Evolutionary conservation across 2,888 invertebrate genomes (phyloP), one percentile per base, ranked within the genome.

Genomic region (Chalcis sispes): DNA sequence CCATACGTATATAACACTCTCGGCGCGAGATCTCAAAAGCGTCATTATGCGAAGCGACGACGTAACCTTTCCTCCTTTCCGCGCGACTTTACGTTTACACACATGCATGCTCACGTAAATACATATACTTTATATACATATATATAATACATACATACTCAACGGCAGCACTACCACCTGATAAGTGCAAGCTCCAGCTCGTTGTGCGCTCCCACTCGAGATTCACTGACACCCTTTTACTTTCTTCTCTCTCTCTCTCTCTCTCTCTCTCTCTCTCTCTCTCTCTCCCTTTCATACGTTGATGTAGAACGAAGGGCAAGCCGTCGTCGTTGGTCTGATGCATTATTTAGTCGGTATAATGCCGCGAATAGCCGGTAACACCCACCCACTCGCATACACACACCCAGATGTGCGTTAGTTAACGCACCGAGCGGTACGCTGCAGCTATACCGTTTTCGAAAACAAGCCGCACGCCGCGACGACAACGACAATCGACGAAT

Each of bases 261-360:
- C 58, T 40, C 59, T 58, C 50, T 46, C 58, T 40, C 54, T 18
- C 13, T 15, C 42, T 40, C 18, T 8, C 18, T 15, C 36, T 23
- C 20, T 13, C 32, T 32, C 32, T 42, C 13, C 42, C 42, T 15
- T n/a, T n/a, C n/a, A n/a, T n/a, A n/a, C n/a, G n/a, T n/a, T n/a
- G 8, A 42, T 42, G 42, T 42, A 42, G 54, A 66, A 18, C 23
- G 67, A 36, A 23, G 20, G 59, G 18, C 40, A 78, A 77, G 52
- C 78, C 69, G 71, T 71, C 74, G 77, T 77, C 79, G 79, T 27
- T 13, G 58, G 18, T 29, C 5, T 1, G 7, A 1, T 83, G 83
- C 83, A 85, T 84, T 84, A 85, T 85, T 85, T 82, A 84, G 83
- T 82, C 83, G 80, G 84, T 84, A 84, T 83, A 81, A 82, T 82